phyloP scores from a whole-genome alignment of 2,797 vertebrate genomes.

The Hippocampus kuda region DNA sequence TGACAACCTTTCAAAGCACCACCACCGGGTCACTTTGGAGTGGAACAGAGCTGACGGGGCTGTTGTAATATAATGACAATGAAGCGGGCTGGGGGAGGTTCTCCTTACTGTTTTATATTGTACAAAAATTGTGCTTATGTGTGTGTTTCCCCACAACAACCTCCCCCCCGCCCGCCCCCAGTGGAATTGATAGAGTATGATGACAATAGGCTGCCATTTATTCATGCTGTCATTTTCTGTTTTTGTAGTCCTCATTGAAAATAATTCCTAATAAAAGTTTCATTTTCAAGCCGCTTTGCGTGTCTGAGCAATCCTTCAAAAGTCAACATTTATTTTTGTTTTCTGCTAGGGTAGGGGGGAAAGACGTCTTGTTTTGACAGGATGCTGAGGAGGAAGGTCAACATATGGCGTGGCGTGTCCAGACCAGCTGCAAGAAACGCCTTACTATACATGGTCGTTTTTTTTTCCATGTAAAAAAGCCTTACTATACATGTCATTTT shows the following conservation, averaged over 20 bases:
- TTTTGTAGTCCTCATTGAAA: constrained; percentile 93
- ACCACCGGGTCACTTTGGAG: constrained; percentile 67
- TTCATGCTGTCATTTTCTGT: constrained; percentile 80
- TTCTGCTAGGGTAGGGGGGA: too few species aligned
- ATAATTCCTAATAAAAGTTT: constrained; percentile 77
- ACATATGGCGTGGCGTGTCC: too few species aligned
- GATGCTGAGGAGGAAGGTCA: too few species aligned
- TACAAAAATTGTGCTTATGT: constrained; percentile 75
- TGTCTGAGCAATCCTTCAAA: neutral
- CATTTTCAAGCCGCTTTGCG: constrained; percentile 22
- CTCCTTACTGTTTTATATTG: constrained; percentile 93
- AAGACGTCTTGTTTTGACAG: too few species aligned
- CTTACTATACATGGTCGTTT: too few species aligned
- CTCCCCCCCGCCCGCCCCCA: constrained; percentile 18
- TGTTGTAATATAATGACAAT: constrained; percentile 56
- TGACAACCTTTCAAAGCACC: constrained; percentile 31
- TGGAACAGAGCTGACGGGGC: constrained; percentile 69
- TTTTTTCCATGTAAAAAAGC: too few species aligned
- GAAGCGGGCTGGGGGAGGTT: constrained; percentile 76
- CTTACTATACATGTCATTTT: too few species aligned
- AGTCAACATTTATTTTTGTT: neutral
- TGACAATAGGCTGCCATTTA: constrained; percentile 78
- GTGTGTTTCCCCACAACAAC: constrained; percentile 54
- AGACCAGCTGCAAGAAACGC: too few species aligned
- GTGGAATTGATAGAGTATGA: constrained; percentile 73